Base-by-base conservation (phyloP, 2,113 vertebrate species). In the Corapipo altera region DNA sequence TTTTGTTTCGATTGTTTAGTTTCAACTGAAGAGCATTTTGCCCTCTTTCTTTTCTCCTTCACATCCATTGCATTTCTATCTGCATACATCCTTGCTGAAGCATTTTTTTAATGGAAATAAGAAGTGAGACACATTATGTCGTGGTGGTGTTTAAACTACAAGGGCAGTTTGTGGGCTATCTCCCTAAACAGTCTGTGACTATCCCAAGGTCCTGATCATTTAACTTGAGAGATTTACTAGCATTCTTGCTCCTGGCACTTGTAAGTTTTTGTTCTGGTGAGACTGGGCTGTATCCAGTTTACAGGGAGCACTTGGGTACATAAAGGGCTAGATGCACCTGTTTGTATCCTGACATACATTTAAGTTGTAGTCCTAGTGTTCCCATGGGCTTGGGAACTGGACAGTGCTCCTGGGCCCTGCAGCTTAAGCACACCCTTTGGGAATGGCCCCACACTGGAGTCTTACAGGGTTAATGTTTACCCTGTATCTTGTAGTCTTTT, bases 341-440 rank as follows among this genome's bases (percentile, higher is more conserved):
- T 2, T 13, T 74, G 55, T 48, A 35, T 78, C 3, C 15, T 78
- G 65, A 17, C 0, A 0, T 15, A 17, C 0, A 0, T n/a, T 57
- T 61, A 0, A 1, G 7, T 9, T 26, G 35, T 22, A 51, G 27
- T 59, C 6, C 8, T 18, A 2, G 27, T 48, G 4, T 48, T 94
- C 48, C 27, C 5, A 12, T 13, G 39, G 39, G 11, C 30, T n/a
- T 58, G 51, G 75, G 58, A 77, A 10, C 26, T 27, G 44, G 39
- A 32, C 35, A 35, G n/a, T 43, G 57, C 19, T 84, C 26, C n/a
- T 71, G 59, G 23, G 19, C 20, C 8, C 28, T 44, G 26, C 8
- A 28, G 28, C 12, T 62, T 12, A 30, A 4, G 3, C 35, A 19
- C 4, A 13, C 2, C 5, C 48, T 78, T 91, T 75, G 24, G 72